Conservation (phyloP, 2,888 invertebrate genomes). For the Hirtodrosophila cameraria region DNA sequence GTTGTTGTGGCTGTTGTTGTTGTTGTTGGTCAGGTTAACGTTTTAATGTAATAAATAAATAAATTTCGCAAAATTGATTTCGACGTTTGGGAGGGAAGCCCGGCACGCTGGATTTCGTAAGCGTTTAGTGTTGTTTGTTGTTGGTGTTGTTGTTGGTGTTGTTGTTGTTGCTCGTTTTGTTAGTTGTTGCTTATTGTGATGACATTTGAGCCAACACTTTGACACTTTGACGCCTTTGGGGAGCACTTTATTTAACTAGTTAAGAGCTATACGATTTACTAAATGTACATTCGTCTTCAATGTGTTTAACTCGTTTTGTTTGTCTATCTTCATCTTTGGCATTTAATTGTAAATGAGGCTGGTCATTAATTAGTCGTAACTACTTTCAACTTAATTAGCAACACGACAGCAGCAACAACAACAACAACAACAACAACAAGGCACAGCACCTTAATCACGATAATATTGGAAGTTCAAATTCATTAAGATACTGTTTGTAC, state of each 20-base stretch:
- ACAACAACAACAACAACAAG: constrained; percentile 9
- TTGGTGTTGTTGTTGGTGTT: constrained; percentile 29
- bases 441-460: constrained; percentile 55
- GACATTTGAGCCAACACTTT: constrained; percentile 17
- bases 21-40: constrained; percentile 67
- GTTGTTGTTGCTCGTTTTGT: constrained; percentile 7
- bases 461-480: constrained; percentile 51
- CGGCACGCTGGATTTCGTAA: constrained; percentile 68
- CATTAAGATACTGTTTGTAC: too few species aligned
- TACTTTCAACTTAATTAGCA: constrained; percentile 55
- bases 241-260: constrained; percentile 5
- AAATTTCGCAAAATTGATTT: constrained; percentile 72
- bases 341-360: constrained; percentile 19
- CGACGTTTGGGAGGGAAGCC: constrained; percentile 28
- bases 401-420: constrained; percentile 14
- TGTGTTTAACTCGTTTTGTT: not conserved
- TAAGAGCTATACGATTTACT: constrained; percentile 5
- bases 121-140: constrained; percentile 36
- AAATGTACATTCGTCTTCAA: not conserved
- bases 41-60: constrained; percentile 65
- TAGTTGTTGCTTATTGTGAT: constrained; percentile 36
- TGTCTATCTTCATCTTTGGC: constrained; percentile 28
- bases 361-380: constrained; percentile 66
- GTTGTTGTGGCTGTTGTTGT: constrained; percentile 24
- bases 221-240: constrained; percentile 12